Evolutionary conservation across 2,797 vertebrate species (phyloP), one percentile per base, ranked within the genome.

Genomic region (Cyclura pinguis): DNA sequence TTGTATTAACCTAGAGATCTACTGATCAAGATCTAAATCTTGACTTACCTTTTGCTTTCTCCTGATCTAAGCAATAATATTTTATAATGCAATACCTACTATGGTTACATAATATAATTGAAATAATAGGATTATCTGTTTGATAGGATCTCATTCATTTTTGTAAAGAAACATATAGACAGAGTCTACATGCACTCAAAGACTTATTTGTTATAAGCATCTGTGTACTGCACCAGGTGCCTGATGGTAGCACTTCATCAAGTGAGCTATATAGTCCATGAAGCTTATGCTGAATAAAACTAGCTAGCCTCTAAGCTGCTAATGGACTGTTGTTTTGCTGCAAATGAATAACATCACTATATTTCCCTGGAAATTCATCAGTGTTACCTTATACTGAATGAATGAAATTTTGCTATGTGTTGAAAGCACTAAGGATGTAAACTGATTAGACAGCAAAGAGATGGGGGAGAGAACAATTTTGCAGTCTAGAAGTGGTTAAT

Each of bases 31-130:
- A 47, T 47, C 4, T 42, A 86, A 24, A 27, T 42, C 22, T 24
- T 20, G 7, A 59, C 12, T 14, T 32, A 85, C 16, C 6, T 42
- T 29, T 38, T 77, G 57, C 8, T 47, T 27, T 27, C 76, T 14
- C 57, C 10, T 73, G 38, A 12, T 87, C 76, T 84, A 50, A 52
- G 27, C n/a, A 77, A 38, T 64, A 16, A 76, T 22, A 62, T 35
- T 81, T 90, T 32, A 81, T 82, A 29, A 27, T 27, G 57, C 3
- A 27, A 50, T 50, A 27, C 27, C 27, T 57, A n/a, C 47, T 87
- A 69, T 12, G 29, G 73, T 42, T 76, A 10, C 62, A 57, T 76
- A 67, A 82, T 57, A 27, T 35, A 69, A 35, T 62, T 92, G 92
- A 69, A 38, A 87, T 42, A 81, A 74, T 47, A 87, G 47, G 84